Evolutionary conservation across 2,113 vertebrate genomes (phyloP).

Genomic region (Cisticola juncidis): DNA sequence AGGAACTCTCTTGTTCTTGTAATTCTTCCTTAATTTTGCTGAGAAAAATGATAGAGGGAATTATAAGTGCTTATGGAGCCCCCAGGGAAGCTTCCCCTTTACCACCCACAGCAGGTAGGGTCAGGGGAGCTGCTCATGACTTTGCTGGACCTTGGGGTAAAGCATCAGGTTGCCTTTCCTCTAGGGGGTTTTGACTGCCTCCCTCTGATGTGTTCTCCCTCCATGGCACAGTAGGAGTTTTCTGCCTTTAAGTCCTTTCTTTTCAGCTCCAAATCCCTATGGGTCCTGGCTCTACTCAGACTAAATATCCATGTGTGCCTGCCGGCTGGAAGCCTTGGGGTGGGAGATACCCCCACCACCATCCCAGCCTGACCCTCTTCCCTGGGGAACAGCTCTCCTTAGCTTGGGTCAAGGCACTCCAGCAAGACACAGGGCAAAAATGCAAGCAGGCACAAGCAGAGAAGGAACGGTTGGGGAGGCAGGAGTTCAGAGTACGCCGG

Average conservation of each 20-base stretch:
- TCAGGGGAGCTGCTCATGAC: neutral
- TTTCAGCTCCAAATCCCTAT: neutral
- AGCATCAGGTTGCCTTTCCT: neutral
- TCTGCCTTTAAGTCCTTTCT: neutral
- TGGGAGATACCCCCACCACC: neutral
- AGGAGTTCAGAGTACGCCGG: slow-evolving; percentile 60
- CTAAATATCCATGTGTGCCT: neutral
- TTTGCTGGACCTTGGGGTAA: neutral
- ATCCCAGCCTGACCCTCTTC: neutral
- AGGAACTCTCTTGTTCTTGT: neutral
- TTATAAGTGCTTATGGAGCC: neutral
- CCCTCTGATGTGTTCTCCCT: neutral
- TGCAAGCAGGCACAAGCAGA: slow-evolving; percentile 55
- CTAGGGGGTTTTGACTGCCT: neutral
- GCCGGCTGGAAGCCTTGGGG: neutral
- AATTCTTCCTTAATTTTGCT: neutral
- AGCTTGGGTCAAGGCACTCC: slow-evolving; percentile 30
- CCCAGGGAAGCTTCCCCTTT: accelerated
- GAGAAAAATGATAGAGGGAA: neutral
- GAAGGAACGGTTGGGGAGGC: slow-evolving; percentile 38
- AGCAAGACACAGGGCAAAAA: neutral
- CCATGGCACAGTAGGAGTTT: neutral
- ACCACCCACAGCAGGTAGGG: accelerated
- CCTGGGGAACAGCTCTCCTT: neutral
- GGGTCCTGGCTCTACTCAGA: neutral